Evolutionary conservation across 2,113 vertebrate genomes (phyloP).

Genomic region (Tetrax tetrax): DNA sequence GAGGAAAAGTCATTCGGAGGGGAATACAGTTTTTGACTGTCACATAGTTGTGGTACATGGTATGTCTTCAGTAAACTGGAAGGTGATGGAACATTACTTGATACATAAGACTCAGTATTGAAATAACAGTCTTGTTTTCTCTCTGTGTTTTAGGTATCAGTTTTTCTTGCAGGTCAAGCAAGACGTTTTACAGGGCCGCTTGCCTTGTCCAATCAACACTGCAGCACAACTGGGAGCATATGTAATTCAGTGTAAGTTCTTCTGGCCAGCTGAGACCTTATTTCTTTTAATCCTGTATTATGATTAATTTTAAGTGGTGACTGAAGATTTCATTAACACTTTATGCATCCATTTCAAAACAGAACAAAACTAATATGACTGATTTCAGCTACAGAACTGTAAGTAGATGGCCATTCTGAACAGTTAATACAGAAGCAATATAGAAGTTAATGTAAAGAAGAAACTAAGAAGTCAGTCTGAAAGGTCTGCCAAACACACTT

Average conservation of each 20-base stretch:
- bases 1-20: not conserved
- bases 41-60: not conserved
- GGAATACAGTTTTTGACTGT: not conserved
- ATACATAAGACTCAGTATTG: not conserved
- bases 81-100: not conserved
- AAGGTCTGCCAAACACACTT: not conserved
- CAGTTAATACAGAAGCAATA: not conserved
- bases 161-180: constrained; percentile 93
- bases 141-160: constrained; percentile 82
- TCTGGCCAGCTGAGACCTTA: not conserved
- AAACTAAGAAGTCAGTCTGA: not conserved
- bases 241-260: constrained; percentile 83
- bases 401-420: not conserved
- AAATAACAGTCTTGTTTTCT: constrained; percentile 3
- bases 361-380: not conserved
- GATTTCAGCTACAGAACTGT: not conserved
- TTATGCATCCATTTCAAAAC: not conserved
- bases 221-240: constrained; percentile 84
- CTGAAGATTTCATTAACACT: not conserved
- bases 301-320: not conserved
- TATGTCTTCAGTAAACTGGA: not conserved
- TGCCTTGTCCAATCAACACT: constrained; percentile 79
- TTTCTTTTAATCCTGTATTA: not conserved
- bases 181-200: constrained; percentile 86
- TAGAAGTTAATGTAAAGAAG: not conserved